phyloP scores from a whole-genome alignment of 2,113 vertebrate genomes.

The Pipra filicauda region DNA sequence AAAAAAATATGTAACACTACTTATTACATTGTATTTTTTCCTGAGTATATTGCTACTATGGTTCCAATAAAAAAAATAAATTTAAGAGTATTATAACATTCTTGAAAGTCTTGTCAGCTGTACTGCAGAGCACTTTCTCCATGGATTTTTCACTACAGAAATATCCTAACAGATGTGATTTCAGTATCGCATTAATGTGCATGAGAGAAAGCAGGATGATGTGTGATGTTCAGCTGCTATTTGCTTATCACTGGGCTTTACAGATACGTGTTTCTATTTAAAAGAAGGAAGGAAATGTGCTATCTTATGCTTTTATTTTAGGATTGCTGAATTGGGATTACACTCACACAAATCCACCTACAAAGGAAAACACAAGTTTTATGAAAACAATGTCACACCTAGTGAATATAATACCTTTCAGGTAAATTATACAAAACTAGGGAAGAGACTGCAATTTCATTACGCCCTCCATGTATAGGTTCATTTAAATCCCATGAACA shows the following conservation, averaged over 20 bases:
- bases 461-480: neutral
- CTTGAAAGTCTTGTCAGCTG: neutral
- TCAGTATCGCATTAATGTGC: fast-evolving
- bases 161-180: neutral
- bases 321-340: neutral
- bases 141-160: neutral
- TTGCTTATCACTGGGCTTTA: neutral
- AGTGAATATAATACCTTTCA: neutral
- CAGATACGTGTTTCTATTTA: neutral
- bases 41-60: neutral
- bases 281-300: neutral
- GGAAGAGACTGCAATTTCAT: neutral
- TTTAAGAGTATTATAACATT: neutral
- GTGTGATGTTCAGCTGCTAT: neutral
- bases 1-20: neutral
- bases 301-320: neutral
- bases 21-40: neutral
- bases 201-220: neutral
- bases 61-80: neutral
- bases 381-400: neutral
- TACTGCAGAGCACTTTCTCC: neutral
- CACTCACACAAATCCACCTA: neutral
- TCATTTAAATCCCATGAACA: neutral
- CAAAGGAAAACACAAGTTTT: neutral
- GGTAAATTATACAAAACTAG: neutral